A percentile compares a stretch with the other conserved stretches of the same genome.
These are phyloP conservation scores for Nephrotoma guestfalica DNA, from an alignment of 2,888 invertebrate genomes.

Conservation along the genomic window DNA sequence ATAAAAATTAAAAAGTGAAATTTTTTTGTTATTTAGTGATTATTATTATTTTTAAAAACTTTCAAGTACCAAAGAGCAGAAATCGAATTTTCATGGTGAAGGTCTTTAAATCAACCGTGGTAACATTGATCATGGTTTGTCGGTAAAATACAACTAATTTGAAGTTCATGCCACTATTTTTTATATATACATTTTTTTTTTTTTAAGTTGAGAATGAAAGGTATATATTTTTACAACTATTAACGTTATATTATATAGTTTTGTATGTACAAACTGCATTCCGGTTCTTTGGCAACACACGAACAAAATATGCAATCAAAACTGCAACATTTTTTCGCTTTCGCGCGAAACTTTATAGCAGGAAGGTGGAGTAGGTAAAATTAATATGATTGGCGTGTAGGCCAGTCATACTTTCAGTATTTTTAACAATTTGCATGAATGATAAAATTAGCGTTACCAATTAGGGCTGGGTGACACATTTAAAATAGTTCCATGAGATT, in stretches of 20 bases:
- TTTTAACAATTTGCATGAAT: too few relatives aligned
- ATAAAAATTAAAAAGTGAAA: not conserved
- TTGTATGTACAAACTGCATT: not conserved
- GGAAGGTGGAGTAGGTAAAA: too few relatives aligned
- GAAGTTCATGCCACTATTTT: not conserved
- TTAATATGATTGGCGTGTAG: too few relatives aligned
- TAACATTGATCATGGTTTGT: not conserved
- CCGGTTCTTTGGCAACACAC: not conserved
- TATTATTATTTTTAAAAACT: not conserved
- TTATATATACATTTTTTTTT: not conserved
- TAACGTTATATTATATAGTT: not conserved
- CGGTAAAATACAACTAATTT: not conserved
- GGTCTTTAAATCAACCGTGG: not conserved
- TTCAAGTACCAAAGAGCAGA: not conserved
- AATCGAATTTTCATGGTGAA: not conserved
- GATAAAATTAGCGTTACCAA: too few relatives aligned
- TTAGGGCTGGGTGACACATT: too few relatives aligned
- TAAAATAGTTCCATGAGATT: too few relatives aligned
- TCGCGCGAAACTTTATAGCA: too few relatives aligned
- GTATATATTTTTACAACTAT: not conserved
- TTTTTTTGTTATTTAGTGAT: not conserved
- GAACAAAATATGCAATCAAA: not conserved
- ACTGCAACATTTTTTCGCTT: too few relatives aligned
- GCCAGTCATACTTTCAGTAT: too few relatives aligned
- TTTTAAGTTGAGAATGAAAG: not conserved